Percentiles rank a stretch among this genome's conserved stretches.
phyloP scores from a whole-genome alignment of 2,797 vertebrate species.

The Hypotaenidia philippensis region DNA sequence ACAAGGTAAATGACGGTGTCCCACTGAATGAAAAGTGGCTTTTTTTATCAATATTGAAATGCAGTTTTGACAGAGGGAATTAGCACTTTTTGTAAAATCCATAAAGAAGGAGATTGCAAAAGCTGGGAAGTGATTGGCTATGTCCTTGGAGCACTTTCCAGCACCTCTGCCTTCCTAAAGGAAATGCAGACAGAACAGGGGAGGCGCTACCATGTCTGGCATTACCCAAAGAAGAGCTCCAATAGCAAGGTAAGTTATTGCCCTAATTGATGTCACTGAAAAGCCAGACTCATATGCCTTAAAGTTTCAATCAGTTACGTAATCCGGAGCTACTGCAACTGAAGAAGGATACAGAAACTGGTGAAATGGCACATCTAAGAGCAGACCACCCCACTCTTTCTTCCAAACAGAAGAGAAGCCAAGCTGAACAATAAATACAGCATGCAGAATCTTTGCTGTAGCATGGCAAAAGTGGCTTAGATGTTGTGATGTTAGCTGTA shows the following conservation, averaged over 20 bases:
- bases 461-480: not conserved
- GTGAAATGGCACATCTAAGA: not conserved
- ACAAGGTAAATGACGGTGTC: not conserved
- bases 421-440: not conserved
- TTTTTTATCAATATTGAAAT: not conserved
- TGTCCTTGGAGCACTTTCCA: not conserved
- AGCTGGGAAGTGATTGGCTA: not conserved
- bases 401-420: not conserved
- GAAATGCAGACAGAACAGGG: not conserved
- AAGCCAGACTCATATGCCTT: not conserved
- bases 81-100: not conserved
- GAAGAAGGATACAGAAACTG: not conserved
- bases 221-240: not conserved
- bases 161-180: not conserved
- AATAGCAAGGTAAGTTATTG: not conserved
- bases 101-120: not conserved
- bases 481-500: not conserved
- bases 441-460: not conserved
- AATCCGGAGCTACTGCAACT: not conserved
- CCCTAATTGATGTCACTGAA: not conserved
- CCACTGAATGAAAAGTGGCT: not conserved
- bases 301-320: not conserved
- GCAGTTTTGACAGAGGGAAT: not conserved
- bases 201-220: not conserved
- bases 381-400: not conserved